These are phyloP conservation scores for Sarcophaga bullata DNA, from an alignment of 1,140 invertebrate species.

Conservation along the genomic window DNA sequence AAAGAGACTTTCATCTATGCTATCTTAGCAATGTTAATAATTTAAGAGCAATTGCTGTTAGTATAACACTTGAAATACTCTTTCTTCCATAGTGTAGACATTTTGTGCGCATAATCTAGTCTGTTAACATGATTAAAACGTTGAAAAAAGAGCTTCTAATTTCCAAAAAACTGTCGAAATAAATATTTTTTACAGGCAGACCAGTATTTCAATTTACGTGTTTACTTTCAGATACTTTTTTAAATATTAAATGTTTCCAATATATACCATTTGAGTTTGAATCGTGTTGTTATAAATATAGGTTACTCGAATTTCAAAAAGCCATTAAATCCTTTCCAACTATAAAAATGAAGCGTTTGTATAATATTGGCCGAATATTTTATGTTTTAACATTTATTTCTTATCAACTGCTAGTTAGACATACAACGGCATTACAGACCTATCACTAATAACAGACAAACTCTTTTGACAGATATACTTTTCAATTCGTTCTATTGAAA, in stretches of 20 bases:
- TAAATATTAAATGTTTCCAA: neutral
- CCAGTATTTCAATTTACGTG: neutral
- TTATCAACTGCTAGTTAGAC: no score
- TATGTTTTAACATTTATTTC: no score
- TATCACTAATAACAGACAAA: no score
- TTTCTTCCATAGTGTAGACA: neutral
- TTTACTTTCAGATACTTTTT: neutral
- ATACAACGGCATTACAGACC: no score
- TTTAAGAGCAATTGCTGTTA: neutral
- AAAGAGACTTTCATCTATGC: neutral
- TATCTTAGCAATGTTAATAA: neutral
- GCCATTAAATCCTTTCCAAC: no score
- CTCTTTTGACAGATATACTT: no score
- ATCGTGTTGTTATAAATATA: neutral
- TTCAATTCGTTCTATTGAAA: no score
- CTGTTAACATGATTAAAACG: neutral
- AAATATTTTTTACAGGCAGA: no score
- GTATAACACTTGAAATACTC: constrained; percentile 20
- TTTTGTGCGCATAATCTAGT: neutral
- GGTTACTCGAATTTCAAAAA: no score
- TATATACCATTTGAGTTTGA: neutral
- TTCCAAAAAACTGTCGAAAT: neutral
- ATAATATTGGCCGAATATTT: no score
- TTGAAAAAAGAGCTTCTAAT: neutral
- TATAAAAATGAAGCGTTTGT: no score